Conservation (phyloP, 2,113 vertebrate genomes). For the Plecotus auritus region DNA sequence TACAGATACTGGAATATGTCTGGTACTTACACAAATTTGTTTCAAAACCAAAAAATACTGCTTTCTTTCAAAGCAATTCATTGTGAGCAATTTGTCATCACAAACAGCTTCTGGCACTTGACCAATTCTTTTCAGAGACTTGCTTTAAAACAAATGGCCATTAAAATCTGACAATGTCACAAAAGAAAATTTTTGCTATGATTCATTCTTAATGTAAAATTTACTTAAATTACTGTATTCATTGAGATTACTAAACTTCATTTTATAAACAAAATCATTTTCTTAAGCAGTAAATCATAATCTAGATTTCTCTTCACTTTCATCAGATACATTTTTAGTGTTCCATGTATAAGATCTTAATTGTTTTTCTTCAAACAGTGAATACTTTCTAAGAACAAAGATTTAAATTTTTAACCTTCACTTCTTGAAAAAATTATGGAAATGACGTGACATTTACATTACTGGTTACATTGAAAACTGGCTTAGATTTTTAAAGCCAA, state of each 20-base stretch:
- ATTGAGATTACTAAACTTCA: slow-evolving; percentile 61
- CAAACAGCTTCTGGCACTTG: slow-evolving; percentile 76
- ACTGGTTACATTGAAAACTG: slow-evolving; percentile 6
- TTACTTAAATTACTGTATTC: slow-evolving; percentile 73
- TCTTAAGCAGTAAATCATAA: slow-evolving; percentile 58
- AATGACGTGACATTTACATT: slow-evolving; percentile 29
- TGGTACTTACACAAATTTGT: slow-evolving; percentile 74
- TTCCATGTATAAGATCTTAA: slow-evolving; percentile 14
- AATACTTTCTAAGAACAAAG: slow-evolving; percentile 33
- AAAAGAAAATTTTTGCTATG: slow-evolving; percentile 59
- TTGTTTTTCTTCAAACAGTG: slow-evolving; percentile 37
- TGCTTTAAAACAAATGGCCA: slow-evolving; percentile 77
- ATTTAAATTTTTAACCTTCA: slow-evolving; percentile 19
- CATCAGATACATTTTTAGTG: slow-evolving; percentile 36
- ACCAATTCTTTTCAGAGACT: slow-evolving; percentile 75
- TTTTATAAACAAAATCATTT: slow-evolving; percentile 70
- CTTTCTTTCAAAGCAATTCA: slow-evolving; percentile 80
- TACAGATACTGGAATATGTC: slow-evolving; percentile 31
- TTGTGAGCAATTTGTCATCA: slow-evolving; percentile 76
- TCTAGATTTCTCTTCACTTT: slow-evolving; percentile 63
- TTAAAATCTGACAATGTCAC: slow-evolving; percentile 74
- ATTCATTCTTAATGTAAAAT: slow-evolving; percentile 75
- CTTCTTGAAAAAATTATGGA: slow-evolving; percentile 3
- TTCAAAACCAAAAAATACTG: slow-evolving; percentile 74
- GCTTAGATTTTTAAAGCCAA: slow-evolving; percentile 30